These are phyloP conservation scores for Pterobdella sp. DNA, from an alignment of 2,888 invertebrate genomes.

Conservation along the genomic window DNA sequence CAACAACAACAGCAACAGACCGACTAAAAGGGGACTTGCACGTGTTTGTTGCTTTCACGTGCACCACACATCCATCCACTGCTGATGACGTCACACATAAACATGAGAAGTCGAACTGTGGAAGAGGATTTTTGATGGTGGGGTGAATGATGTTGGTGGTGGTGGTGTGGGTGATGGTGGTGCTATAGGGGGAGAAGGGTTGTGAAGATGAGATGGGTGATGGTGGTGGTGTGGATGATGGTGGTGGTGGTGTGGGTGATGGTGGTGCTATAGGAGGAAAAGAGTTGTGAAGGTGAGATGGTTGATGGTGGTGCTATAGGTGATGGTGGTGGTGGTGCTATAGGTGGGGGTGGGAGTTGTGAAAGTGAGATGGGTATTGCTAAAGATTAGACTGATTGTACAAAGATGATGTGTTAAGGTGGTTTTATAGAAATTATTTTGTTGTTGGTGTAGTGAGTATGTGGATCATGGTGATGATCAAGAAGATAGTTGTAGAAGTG, in stretches of 20 bases:
- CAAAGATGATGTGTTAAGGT: no score
- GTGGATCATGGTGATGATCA: no score
- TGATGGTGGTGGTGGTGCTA: no score
- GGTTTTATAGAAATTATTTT: no score
- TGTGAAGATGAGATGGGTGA: background rate
- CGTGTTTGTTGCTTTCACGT: background rate
- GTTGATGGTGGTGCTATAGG: no score
- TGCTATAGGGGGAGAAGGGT: background rate
- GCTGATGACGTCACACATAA: slow-evolving; percentile 13
- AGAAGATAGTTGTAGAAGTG: no score
- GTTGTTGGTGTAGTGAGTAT: no score
- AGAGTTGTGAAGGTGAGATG: background rate
- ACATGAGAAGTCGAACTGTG: slow-evolving; percentile 9
- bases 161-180: background rate
- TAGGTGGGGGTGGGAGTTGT: no score
- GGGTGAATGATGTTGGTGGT: background rate
- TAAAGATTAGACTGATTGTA: no score
- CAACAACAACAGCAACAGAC: background rate
- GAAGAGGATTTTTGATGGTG: no score
- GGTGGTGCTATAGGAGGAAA: background rate
- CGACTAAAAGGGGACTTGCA: background rate
- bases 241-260: background rate
- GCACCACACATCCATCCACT: background rate
- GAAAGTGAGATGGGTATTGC: no score
- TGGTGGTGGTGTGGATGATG: background rate